These are phyloP conservation scores for Rhadina sibilatrix DNA, from an alignment of 2,113 vertebrate genomes.

Conservation along the genomic window DNA sequence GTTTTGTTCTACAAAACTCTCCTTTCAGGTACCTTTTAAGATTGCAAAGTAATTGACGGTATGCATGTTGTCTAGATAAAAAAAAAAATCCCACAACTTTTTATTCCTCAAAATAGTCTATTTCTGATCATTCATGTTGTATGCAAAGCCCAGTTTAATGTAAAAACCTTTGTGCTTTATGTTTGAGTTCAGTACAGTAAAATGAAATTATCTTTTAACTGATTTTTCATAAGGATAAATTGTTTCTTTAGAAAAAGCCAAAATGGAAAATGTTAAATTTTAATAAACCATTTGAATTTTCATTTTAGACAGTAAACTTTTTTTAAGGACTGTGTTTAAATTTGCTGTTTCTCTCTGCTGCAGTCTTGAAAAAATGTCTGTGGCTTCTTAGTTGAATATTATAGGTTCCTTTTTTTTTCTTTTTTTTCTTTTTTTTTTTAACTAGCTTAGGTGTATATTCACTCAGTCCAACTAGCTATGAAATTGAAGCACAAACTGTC, in stretches of 20 bases:
- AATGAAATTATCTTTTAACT: conserved; percentile 17
- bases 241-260: conserved; percentile 62
- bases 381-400: conserved; percentile 69
- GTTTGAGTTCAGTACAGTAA: conserved; percentile 30
- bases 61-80: conserved; percentile 46
- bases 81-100: not conserved
- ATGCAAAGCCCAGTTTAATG: conserved; percentile 50
- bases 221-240: conserved; percentile 48
- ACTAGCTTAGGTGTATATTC: conserved; percentile 65
- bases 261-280: conserved; percentile 54
- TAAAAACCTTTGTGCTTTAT: conserved; percentile 62
- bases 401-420: not conserved
- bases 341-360: conserved; percentile 66
- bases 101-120: conserved; percentile 32
- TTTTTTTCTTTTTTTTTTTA: not conserved
- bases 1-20: conserved; percentile 61
- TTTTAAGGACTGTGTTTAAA: conserved; percentile 58
- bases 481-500: conserved; percentile 67
- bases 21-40: conserved; percentile 63
- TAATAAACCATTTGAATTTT: conserved; percentile 53
- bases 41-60: conserved; percentile 54
- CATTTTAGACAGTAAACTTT: conserved; percentile 48
- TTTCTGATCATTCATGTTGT: conserved; percentile 39
- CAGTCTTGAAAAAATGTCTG: conserved; percentile 58
- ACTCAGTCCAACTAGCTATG: conserved; percentile 67